phyloP scores from a whole-genome alignment of 1,140 invertebrate species.

The Lysiphlebus fabarum region DNA sequence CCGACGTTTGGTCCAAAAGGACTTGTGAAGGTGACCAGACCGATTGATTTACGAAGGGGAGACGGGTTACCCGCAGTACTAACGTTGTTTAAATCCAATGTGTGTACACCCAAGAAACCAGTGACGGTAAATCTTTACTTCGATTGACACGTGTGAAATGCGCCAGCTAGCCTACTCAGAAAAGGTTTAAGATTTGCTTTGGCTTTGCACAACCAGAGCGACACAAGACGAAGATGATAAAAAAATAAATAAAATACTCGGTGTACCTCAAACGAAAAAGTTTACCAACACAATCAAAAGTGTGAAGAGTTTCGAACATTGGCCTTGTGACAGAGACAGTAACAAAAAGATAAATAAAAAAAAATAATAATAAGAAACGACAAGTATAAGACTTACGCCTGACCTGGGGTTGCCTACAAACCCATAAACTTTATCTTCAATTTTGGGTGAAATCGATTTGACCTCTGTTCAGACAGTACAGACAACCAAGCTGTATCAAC shows the following conservation, averaged over 20 bases:
- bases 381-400: slow-evolving; percentile 18
- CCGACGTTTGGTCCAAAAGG: slow-evolving; percentile 12
- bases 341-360: neutral
- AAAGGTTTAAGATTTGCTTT: slow-evolving; percentile 21
- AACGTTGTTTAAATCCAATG: slow-evolving; percentile 10
- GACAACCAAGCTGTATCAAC: neutral
- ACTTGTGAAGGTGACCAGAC: slow-evolving; percentile 4
- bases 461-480: slow-evolving; percentile 30
- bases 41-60: slow-evolving; percentile 31
- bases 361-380: neutral
- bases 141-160: slow-evolving; percentile 36
- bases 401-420: slow-evolving; percentile 28
- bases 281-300: slow-evolving; percentile 7
- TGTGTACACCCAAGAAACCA: slow-evolving; percentile 19
- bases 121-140: slow-evolving; percentile 32
- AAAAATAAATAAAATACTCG: neutral
- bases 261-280: neutral
- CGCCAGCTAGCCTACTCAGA: slow-evolving; percentile 29
- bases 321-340: too few relatives aligned
- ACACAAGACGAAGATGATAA: slow-evolving; percentile 5
- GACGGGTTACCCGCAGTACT: slow-evolving; percentile 18
- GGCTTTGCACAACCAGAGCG: slow-evolving; percentile 13
- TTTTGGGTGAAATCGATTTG: slow-evolving; percentile 45
- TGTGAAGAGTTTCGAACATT: neutral
- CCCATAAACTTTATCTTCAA: slow-evolving; percentile 43